Base-by-base conservation (phyloP, 1,140 invertebrate genomes). In the Sipha flava region DNA sequence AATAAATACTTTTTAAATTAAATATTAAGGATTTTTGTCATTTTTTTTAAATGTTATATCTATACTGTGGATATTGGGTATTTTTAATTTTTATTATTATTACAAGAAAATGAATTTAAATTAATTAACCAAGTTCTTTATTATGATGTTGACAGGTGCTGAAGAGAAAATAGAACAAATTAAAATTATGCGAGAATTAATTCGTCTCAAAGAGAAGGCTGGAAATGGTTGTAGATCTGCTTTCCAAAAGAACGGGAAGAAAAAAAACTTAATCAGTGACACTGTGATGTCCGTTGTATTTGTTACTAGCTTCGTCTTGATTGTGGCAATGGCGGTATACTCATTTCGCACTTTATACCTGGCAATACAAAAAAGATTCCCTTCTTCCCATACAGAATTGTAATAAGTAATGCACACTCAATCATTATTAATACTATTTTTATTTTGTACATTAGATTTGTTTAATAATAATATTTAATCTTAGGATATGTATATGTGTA, bases 171-270 rank as follows among this genome's bases (percentile, higher is more conserved):
- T 77, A 4, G 73, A 77, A 59, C 73, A 77, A 57, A 77, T 77
- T 18, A 77, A 77, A 77, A 77, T 77, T 31, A 57, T 77, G 29
- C 73, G 73, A n/a, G 73, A 77, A 43, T 21, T 77, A n/a, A 77
- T 77, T 40, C 49, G 52, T 4, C 37, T 77, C 9, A 77, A 77
- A 77, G 73, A 59, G 31, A 37, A 59, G 14, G 18, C 47, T 9
- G 49, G 52, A 12, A 34, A 77, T 10, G 73, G 52, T 16, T 57
- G 34, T 40, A 43, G 23, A 2, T 34, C 45, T 23, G 47, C 45
- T 9, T 70, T 70, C 34, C 66, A 70, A 70, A 57, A 54, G 14
- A 75, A 37, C n/a, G 70, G 70, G 2, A 54, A 54, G 10, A 57
- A 57, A 54, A 77, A 77, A n/a, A 52, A 49, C 14, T 34, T 77